phyloP scores from a whole-genome alignment of 2,888 invertebrate genomes.

The Pollenia labialis region DNA sequence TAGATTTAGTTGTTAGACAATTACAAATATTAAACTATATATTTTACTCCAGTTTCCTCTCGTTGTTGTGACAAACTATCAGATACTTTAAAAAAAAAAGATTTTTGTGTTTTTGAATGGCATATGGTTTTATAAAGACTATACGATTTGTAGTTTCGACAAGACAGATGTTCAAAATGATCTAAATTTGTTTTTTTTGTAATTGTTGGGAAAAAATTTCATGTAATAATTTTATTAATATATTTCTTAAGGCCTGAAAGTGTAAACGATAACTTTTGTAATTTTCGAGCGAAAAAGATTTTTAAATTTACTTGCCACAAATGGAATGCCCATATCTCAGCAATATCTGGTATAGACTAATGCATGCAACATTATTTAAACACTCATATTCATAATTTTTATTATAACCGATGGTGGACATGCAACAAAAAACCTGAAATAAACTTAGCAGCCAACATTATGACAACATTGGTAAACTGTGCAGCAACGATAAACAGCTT shows the following conservation, averaged over 20 bases:
- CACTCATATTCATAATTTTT: constrained; percentile 2
- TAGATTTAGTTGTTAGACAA: constrained; percentile 21
- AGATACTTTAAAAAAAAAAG: constrained; percentile 28
- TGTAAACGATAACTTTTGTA: constrained; percentile 29
- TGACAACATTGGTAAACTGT: not conserved
- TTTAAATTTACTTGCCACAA: constrained; percentile 3
- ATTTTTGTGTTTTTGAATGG: not conserved
- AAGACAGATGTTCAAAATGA: constrained; percentile 38
- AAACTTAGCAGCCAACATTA: constrained; percentile 6
- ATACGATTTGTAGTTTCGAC: constrained; percentile 10
- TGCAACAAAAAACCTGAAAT: constrained; percentile 38
- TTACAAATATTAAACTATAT: constrained; percentile 57
- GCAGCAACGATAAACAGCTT: not conserved
- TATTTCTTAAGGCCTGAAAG: not conserved
- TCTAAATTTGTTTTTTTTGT: not conserved
- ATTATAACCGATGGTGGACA: not conserved
- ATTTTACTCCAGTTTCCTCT: constrained; percentile 58
- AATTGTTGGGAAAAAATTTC: constrained; percentile 22
- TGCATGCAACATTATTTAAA: not conserved
- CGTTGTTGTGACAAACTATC: constrained; percentile 37
- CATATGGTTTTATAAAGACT: constrained; percentile 5
- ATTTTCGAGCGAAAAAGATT: not conserved
- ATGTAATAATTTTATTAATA: constrained; percentile 12
- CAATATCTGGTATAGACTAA: not conserved
- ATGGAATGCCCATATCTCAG: constrained; percentile 10